Conservation (phyloP, 35 echinoderm and acorn worm species). For the Diadema setosum region DNA sequence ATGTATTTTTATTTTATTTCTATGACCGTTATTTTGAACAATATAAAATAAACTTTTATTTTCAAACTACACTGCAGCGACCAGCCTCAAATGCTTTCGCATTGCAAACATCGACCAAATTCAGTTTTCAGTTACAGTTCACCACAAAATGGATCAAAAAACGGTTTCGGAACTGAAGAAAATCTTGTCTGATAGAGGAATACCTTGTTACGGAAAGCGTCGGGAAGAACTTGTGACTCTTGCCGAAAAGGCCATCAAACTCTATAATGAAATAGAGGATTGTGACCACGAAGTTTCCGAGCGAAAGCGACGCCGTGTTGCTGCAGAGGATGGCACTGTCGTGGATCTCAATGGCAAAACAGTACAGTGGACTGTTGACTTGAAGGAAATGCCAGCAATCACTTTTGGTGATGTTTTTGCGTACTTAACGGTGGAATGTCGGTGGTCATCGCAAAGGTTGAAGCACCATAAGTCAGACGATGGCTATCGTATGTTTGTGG, state of each 20-base stretch:
- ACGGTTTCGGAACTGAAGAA: slow-evolving; percentile 17
- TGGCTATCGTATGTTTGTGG: slow-evolving; percentile 20
- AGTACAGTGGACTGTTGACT: background rate
- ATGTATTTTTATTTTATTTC: too few species aligned
- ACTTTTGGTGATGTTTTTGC: slow-evolving; percentile 9
- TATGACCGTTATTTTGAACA: too few species aligned
- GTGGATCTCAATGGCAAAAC: background rate
- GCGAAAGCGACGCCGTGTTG: slow-evolving; percentile 31
- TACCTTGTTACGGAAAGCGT: slow-evolving; percentile 1
- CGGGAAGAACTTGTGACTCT: slow-evolving; percentile 11
- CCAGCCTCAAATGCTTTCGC: too few species aligned
- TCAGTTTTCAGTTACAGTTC: too few species aligned
- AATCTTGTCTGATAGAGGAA: slow-evolving; percentile 5
- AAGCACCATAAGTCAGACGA: slow-evolving; percentile 27
- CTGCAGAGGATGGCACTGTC: background rate
- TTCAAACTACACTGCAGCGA: too few species aligned
- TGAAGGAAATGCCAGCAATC: background rate
- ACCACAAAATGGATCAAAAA: background rate
- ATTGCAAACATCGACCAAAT: too few species aligned
- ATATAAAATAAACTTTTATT: too few species aligned
- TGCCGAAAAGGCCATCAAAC: background rate
- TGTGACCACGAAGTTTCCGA: slow-evolving; percentile 17
- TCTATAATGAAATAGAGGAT: background rate
- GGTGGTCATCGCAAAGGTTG: slow-evolving; percentile 27
- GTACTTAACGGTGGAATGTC: slow-evolving; percentile 19